Evolutionary conservation across 2,888 invertebrate genomes (phyloP).

Genomic region (Piscicola geometra): DNA sequence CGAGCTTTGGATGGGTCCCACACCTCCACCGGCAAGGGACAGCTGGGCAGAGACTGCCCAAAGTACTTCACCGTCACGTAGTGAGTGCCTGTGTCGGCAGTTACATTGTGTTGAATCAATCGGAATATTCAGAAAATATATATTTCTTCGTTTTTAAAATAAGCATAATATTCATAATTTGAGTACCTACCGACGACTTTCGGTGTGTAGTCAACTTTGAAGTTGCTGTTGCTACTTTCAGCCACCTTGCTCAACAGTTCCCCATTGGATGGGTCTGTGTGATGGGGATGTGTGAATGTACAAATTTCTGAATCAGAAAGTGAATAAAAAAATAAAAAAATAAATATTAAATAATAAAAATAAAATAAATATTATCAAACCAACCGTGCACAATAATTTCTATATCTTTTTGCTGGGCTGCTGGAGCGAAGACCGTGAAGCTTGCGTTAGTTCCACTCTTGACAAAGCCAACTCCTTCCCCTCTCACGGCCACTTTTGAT

Average conservation of each 20-base stretch:
- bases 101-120: no score
- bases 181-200: constrained; percentile 13
- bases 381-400: constrained; percentile 60
- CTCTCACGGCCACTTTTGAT: constrained; percentile 67
- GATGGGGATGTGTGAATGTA: neutral
- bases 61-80: constrained; percentile 27
- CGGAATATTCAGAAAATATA: no score
- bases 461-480: constrained; percentile 81
- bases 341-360: constrained; percentile 10
- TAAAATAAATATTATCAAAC: neutral
- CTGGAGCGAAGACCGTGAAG: constrained; percentile 81
- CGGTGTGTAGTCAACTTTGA: constrained; percentile 35
- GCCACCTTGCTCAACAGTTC: constrained; percentile 21
- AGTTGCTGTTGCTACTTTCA: constrained; percentile 24
- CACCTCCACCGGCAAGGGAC: constrained; percentile 27
- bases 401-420: constrained; percentile 49
- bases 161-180: no score
- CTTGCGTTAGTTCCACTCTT: constrained; percentile 78
- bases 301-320: neutral
- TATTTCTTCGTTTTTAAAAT: no score
- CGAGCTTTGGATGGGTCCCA: constrained; percentile 30
- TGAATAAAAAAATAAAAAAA: neutral
- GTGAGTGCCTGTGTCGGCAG: constrained; percentile 15
- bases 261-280: constrained; percentile 29
- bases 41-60: constrained; percentile 25